Evolutionary conservation across 1,140 invertebrate genomes (phyloP), one percentile per base, ranked within the genome.

Genomic region (Heliothis subflexa): DNA sequence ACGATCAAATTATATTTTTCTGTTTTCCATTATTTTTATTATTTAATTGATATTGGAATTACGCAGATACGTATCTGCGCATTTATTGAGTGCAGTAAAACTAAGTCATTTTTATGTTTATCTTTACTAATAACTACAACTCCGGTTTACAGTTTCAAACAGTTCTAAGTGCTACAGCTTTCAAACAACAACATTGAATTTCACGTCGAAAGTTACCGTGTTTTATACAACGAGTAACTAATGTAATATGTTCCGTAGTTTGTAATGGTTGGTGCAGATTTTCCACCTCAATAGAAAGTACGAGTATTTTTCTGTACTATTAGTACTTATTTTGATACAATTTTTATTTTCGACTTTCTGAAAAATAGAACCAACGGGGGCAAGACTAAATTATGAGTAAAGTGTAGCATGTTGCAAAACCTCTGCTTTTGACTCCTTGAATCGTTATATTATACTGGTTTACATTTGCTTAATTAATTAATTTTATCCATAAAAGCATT

Each of bases 171-270:
- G 55, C 40, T 66, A 12, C 62, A 66, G 62, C 62, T 66, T 66
- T 66, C 62, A 66, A 66, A 66, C 62, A 66, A 66, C 16, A 47
- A 47, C 40, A 47, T 66, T 66, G 45, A 66, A 66, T 66, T 66
- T 66, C 16, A 47, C 40, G 62, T 66, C 18, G 40, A 66, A 66
- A 66, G 33, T 40, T 66, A 18, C n/a, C 33, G 11, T 11, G 62
- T 47, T 64, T 64, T 14, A 64, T 16, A 40, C 40, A 66, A 66
- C 55, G 25, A 59, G 55, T 59, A 13, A 59, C 21, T 59, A 13
- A 59, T 25, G 61, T 16, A 64, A 64, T n/a, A 16, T 16, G 28
- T 59, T 13, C 13, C 21, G 4, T 25, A 9, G 13, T 61, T 14
- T n/a, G n/a, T 55, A 16, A 45, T 16, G 45, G 5, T 40, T 13